phyloP scores from a whole-genome alignment of 2,797 vertebrate genomes.

The Manis crassicaudata region DNA sequence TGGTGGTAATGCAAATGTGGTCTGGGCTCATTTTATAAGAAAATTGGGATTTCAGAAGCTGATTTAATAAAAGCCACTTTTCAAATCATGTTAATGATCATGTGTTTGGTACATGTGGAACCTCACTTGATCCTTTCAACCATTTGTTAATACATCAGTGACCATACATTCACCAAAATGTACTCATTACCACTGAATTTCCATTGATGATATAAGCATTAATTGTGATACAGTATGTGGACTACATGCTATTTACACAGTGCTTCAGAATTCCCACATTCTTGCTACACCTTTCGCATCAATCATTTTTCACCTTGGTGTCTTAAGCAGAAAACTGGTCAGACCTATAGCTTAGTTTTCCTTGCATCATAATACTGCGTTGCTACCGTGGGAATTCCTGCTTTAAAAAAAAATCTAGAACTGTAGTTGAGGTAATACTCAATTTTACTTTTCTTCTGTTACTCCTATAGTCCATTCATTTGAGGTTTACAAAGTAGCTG shows the following conservation, averaged over 20 bases:
- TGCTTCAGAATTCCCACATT: not conserved
- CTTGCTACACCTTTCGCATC: not conserved
- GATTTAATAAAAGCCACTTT: not conserved
- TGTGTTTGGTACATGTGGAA: not conserved
- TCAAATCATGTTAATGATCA: not conserved
- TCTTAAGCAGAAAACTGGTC: not conserved
- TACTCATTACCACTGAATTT: not conserved
- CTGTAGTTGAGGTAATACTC: not conserved
- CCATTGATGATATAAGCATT: not conserved
- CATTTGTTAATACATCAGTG: conserved; percentile 11
- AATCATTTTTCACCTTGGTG: not conserved
- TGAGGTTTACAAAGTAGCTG: conserved; percentile 7
- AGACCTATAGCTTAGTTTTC: not conserved
- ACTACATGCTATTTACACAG: not conserved
- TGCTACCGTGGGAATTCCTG: conserved; percentile 56
- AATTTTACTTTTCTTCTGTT: conserved; percentile 29
- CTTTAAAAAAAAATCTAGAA: not conserved
- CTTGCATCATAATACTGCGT: not conserved
- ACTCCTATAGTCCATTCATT: not conserved
- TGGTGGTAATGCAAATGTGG: not conserved
- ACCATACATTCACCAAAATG: not conserved
- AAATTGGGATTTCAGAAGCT: conserved; percentile 29
- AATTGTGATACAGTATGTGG: not conserved
- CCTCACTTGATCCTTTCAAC: not conserved
- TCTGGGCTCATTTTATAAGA: not conserved